Base-by-base conservation (phyloP, 2,888 invertebrate species). In the Alloplasta piceator region DNA sequence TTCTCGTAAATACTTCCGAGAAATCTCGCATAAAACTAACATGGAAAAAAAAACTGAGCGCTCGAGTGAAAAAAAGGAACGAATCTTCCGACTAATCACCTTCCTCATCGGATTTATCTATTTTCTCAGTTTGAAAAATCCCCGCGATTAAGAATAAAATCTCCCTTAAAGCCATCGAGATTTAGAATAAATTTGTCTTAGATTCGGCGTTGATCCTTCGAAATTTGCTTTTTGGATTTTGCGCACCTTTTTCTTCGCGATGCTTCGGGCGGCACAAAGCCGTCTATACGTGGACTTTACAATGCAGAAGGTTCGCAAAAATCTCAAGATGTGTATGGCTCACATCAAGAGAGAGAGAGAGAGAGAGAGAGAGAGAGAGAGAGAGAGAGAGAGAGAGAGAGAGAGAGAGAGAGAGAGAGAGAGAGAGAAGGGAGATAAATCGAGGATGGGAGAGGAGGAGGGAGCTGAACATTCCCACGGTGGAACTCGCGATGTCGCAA, bases 401-500 rank as follows among this genome's bases (percentile, higher is more conserved):
- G 43, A 64, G 63, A 73, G 52, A n/a, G n/a, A 55, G 75, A 64
- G 71, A 74, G 60, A 66, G 66, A 78, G 74, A 58, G 66, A 66
- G 73, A 55, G 76, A 58, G 50, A 60, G 26, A 26, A 26, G 26
- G 26, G 26, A 26, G 26, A 26, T 26, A 26, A 60, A 61, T n/a
- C n/a, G 73, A 48, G 76, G 55, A 43, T 52, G 77, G 58, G 61
- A 67, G 55, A 70, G 58, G 46, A 66, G 60, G 74, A 60, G 43
- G 70, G 63, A 73, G 52, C 64, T 61, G 81, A 72, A 68, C 79
- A 85, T 87, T 88, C 88, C 88, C 88, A 87, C 87, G 88, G 85
- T 86, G 61, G 46, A 78, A 81, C 82, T 61, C 9, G 58, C 85
- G 85, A 85, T 86, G 85, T 87, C 85, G 88, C 87, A 86, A 88